These are phyloP conservation scores for Phataginus tetradactyla DNA, from an alignment of 2,797 vertebrate species.

Conservation along the genomic window DNA sequence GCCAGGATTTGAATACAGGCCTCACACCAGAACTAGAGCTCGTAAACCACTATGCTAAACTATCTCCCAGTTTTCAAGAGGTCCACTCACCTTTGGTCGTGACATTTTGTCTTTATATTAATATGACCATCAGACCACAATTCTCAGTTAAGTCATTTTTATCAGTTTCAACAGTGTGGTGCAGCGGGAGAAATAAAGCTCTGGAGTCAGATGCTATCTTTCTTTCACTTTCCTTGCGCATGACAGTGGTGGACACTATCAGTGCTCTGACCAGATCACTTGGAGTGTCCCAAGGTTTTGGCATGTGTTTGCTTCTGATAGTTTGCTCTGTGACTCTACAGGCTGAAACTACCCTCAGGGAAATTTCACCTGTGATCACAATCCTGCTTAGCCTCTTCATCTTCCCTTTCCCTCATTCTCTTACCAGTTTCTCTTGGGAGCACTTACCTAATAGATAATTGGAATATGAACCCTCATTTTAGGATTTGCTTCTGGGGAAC, in stretches of 20 bases:
- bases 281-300: neutral
- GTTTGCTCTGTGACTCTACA: neutral
- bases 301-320: neutral
- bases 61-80: neutral
- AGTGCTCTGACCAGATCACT: neutral
- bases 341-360: neutral
- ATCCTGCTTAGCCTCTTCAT: neutral
- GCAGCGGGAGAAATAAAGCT: neutral
- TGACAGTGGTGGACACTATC: neutral
- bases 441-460: neutral
- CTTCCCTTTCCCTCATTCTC: neutral
- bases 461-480: neutral
- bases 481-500: constrained; percentile 11
- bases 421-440: neutral
- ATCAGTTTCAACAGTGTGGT: neutral
- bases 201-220: neutral
- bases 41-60: neutral
- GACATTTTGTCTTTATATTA: neutral
- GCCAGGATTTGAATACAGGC: neutral
- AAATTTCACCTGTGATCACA: neutral
- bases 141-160: neutral
- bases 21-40: neutral
- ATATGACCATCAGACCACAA: neutral
- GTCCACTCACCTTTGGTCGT: neutral
- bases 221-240: neutral